Conservation (phyloP, 2,113 vertebrate species). For the Vombatus ursinus region DNA sequence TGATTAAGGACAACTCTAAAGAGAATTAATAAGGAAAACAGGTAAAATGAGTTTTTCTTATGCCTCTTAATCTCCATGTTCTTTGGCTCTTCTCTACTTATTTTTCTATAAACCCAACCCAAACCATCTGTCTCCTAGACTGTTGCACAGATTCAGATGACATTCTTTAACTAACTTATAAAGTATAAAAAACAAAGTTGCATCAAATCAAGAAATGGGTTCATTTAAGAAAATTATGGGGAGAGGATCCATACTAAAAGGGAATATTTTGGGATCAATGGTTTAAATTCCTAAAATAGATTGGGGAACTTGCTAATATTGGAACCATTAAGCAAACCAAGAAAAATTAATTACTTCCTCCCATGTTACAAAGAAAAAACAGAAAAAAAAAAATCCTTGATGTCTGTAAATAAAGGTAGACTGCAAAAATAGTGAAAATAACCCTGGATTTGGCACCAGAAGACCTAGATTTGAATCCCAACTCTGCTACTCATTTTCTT, state of each 20-base stretch:
- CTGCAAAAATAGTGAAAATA: neutral
- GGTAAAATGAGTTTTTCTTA: too few species aligned
- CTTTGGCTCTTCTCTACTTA: neutral
- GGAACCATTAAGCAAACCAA: neutral
- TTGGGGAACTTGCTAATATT: neutral
- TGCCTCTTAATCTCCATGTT: too few species aligned
- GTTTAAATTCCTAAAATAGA: constrained; percentile 24
- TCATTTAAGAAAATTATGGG: neutral
- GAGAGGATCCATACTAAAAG: neutral
- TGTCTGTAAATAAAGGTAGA: constrained; percentile 26
- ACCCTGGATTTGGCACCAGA: too few species aligned
- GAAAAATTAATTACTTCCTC: neutral
- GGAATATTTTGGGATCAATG: neutral
- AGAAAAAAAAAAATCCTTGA: neutral
- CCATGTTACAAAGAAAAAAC: neutral
- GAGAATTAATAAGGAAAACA: neutral
- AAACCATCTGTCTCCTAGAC: neutral
- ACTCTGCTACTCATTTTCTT: too few species aligned
- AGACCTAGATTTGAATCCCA: too few species aligned
- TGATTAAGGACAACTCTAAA: neutral
- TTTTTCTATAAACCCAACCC: neutral
- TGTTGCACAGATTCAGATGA: neutral
- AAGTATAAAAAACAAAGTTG: neutral
- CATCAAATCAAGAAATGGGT: neutral
- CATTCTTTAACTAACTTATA: neutral